A percentile compares a stretch with the other conserved stretches of the same genome.
These are phyloP conservation scores for Drosophila tripunctata DNA, from an alignment of 2,888 invertebrate species.

Conservation along the genomic window DNA sequence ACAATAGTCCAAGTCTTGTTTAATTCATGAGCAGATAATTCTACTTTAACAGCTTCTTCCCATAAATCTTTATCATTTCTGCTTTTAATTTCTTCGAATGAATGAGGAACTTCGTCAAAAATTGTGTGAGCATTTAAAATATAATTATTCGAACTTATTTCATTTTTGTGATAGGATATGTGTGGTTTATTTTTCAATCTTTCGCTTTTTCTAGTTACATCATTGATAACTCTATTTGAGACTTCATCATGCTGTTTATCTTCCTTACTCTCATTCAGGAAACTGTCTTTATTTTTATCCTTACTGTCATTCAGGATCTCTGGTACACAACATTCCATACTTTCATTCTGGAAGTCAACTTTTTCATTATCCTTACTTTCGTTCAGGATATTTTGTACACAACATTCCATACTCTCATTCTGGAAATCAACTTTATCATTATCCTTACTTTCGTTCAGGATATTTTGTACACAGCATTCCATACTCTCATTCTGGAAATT, in stretches of 20 bases:
- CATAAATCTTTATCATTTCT: slow-evolving; percentile 4
- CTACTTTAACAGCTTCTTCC: slow-evolving; percentile 3
- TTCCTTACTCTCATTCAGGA: slow-evolving; percentile 13
- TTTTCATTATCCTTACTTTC: not conserved
- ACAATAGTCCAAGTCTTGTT: slow-evolving; percentile 10
- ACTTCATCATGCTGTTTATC: no score
- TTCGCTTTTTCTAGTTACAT: not conserved
- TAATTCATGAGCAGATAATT: slow-evolving; percentile 5
- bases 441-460: no score
- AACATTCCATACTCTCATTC: not conserved
- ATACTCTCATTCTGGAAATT: no score
- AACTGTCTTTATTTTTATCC: not conserved
- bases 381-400: not conserved
- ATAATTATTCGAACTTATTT: slow-evolving; percentile 5
- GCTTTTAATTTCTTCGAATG: not conserved
- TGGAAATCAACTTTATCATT: no score
- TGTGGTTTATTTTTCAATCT: not conserved
- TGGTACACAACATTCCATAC: no score
- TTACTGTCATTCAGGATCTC: no score
- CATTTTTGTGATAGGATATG: slow-evolving; percentile 28
- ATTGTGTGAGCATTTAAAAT: no score
- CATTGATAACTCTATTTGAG: no score
- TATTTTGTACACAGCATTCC: no score
- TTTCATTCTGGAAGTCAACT: not conserved
- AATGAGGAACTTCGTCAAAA: not conserved